phyloP scores from a whole-genome alignment of 2,113 vertebrate genomes.

The Chaetura pelagica region DNA sequence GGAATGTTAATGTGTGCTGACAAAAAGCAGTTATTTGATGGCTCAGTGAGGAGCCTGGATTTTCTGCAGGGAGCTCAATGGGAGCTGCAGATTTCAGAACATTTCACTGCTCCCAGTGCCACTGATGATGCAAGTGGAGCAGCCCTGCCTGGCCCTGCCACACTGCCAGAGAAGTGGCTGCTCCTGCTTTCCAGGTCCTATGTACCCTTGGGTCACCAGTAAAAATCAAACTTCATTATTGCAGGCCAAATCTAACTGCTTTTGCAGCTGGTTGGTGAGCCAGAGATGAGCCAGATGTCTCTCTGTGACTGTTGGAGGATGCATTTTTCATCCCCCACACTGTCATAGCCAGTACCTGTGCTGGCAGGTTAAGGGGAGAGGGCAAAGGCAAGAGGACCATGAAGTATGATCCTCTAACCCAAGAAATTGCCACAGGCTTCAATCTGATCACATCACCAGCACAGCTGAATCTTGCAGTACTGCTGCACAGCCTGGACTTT shows the following conservation, averaged over 20 bases:
- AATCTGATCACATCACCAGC: not conserved
- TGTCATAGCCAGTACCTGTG: accelerated
- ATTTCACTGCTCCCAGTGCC: not conserved
- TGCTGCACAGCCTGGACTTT: not conserved
- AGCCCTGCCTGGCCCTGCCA: not conserved
- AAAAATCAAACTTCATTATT: not conserved
- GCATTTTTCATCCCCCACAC: not conserved
- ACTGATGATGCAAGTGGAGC: not conserved
- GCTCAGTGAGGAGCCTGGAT: not conserved
- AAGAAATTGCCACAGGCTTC: not conserved
- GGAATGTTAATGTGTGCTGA: not conserved
- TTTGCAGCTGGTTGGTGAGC: not conserved
- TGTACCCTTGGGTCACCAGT: not conserved
- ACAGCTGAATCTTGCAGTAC: not conserved
- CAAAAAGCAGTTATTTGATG: not conserved
- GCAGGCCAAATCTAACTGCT: not conserved
- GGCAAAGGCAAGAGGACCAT: not conserved
- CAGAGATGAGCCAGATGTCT: not conserved
- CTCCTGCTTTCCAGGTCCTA: not conserved
- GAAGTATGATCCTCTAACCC: not conserved
- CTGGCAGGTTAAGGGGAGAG: not conserved
- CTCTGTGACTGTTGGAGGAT: not conserved
- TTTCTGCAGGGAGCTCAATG: not conserved
- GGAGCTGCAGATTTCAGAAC: not conserved
- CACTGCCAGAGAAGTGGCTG: not conserved